These are phyloP conservation scores for Formica exsecta DNA, from an alignment of 1,140 invertebrate species.

Conservation along the genomic window DNA sequence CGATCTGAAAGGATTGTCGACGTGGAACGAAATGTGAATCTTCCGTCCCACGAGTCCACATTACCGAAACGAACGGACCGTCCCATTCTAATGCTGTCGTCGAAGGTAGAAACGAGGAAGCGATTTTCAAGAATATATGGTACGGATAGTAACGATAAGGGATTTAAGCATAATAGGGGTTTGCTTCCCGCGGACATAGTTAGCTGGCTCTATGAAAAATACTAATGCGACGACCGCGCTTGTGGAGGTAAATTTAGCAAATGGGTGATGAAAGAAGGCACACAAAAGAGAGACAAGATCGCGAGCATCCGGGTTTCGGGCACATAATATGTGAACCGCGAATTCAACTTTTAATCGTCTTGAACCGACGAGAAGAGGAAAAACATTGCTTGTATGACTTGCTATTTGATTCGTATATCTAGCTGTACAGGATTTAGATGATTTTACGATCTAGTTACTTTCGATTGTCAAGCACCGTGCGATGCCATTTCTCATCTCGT, in stretches of 20 bases:
- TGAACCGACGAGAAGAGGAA: conserved; percentile 10
- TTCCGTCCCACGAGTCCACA: conserved; percentile 54
- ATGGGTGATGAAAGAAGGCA: conserved; percentile 70
- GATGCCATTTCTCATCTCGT: conserved; percentile 26
- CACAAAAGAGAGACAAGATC: conserved; percentile 80
- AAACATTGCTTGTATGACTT: conserved; percentile 28
- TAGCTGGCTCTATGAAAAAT: conserved; percentile 82
- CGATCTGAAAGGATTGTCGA: conserved; percentile 50
- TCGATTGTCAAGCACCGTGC: not conserved
- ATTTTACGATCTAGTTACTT: conserved; percentile 59
- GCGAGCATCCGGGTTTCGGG: conserved; percentile 66
- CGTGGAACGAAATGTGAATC: conserved; percentile 29
- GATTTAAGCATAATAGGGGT: conserved; percentile 82
- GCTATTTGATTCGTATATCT: not conserved
- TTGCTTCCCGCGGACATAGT: conserved; percentile 79
- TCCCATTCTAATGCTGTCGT: conserved; percentile 54
- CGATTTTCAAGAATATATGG: conserved; percentile 80
- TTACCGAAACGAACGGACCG: conserved; percentile 61
- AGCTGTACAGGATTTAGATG: not conserved
- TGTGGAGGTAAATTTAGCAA: conserved; percentile 83
- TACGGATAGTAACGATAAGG: conserved; percentile 81
- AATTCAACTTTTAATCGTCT: conserved; percentile 12
- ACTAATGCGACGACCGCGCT: conserved; percentile 81
- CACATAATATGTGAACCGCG: conserved; percentile 71
- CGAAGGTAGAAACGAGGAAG: conserved; percentile 70